These are phyloP conservation scores for Eulemur macaco DNA, from an alignment of 2,113 vertebrate genomes.

Conservation along the genomic window DNA sequence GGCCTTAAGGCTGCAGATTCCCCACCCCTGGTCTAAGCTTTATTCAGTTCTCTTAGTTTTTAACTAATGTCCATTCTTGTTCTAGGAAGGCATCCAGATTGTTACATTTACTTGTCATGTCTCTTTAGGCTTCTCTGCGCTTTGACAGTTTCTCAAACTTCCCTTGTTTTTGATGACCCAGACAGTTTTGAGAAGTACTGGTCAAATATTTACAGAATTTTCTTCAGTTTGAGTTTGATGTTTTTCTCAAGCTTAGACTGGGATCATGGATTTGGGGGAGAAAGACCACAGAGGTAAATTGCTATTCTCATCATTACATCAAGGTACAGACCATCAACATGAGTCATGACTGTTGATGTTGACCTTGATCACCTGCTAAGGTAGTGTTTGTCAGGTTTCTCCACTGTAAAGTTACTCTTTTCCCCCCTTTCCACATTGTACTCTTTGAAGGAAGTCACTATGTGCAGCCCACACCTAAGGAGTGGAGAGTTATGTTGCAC, in stretches of 20 bases:
- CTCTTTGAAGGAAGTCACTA: not conserved
- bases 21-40: not conserved
- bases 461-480: not conserved
- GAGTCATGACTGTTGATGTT: no score
- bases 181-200: not conserved
- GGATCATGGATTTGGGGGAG: not conserved
- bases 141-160: not conserved
- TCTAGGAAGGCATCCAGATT: not conserved
- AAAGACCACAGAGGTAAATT: not conserved
- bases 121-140: not conserved
- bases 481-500: not conserved
- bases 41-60: not conserved
- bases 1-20: no score
- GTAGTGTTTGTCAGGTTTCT: not conserved
- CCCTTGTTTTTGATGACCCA: not conserved
- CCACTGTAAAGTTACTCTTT: not conserved
- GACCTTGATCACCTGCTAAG: not conserved
- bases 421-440: accelerated
- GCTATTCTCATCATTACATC: not conserved
- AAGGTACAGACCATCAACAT: not conserved
- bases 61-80: not conserved
- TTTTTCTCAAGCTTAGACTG: not conserved
- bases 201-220: not conserved
- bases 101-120: not conserved
- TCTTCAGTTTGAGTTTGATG: not conserved